Percentiles rank a stretch among this genome's conserved stretches.
These are phyloP conservation scores for Malachius bipustulatus DNA, from an alignment of 2,888 invertebrate species.

Conservation along the genomic window DNA sequence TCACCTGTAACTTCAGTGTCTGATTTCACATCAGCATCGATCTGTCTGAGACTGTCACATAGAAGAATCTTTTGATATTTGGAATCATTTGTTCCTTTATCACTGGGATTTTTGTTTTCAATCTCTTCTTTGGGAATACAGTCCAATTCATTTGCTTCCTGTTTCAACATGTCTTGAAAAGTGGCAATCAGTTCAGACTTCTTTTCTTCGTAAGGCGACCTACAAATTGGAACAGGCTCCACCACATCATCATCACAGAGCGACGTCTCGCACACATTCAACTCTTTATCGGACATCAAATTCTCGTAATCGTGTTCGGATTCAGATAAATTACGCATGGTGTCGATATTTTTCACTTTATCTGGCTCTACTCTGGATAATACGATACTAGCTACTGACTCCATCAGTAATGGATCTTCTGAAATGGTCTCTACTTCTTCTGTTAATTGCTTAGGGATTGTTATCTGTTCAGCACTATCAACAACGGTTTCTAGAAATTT, in stretches of 20 bases:
- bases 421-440: slow-evolving; percentile 28
- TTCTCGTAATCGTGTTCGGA: slow-evolving; percentile 34
- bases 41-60: too few species aligned
- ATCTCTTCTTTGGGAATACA: too few species aligned
- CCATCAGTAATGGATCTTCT: slow-evolving; percentile 20
- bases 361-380: slow-evolving; percentile 24
- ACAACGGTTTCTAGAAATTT: slow-evolving; percentile 38
- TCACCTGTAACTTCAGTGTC: slow-evolving; percentile 29
- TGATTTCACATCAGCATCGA: slow-evolving; percentile 5
- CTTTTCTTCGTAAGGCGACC: slow-evolving; percentile 29
- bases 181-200: slow-evolving; percentile 31
- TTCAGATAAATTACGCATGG: slow-evolving; percentile 10
- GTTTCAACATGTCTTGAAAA: slow-evolving; percentile 30
- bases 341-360: slow-evolving; percentile 14
- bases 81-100: too few species aligned
- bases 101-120: too few species aligned
- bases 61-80: too few species aligned
- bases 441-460: slow-evolving; percentile 18
- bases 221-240: slow-evolving; percentile 19
- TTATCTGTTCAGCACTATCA: slow-evolving; percentile 27
- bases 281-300: slow-evolving; percentile 27
- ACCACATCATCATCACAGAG: too few species aligned
- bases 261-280: slow-evolving; percentile 14
- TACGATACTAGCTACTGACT: slow-evolving; percentile 31
- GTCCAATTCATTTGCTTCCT: slow-evolving; percentile 6